Evolutionary conservation across 1,140 invertebrate genomes (phyloP), one percentile per base, ranked within the genome.

Genomic region (Streblospio benedicti): DNA sequence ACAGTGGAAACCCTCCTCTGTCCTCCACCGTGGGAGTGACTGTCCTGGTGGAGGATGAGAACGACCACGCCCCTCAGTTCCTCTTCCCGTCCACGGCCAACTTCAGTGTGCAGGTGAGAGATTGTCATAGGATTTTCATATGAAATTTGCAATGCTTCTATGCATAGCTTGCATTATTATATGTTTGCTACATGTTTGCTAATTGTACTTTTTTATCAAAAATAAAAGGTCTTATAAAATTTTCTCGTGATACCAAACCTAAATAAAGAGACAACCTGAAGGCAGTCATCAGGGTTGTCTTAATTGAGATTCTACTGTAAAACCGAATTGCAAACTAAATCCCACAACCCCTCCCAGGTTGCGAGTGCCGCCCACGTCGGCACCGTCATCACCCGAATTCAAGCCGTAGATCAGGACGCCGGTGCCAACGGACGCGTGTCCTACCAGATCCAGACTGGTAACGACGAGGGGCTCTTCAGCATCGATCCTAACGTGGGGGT

Each of bases 21-120:
- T 83, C 4, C 74, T n/a, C 38, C 0, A 58, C 54, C 6, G 60
- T 38, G 14, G 57, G 20, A 2, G 55, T 62, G 30, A 68, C 64
- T 16, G 65, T 76, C 2, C 62, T 66, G 65, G 67, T 77, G 3
- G 67, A 70, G 88, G 93, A 97, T 74, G 80, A 93, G 25, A 97
- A 97, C 75, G 94, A 97, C 79, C 95, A 97, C 74, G 83, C 87
- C 0, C 93, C 94, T 0, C 78, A 91, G 35, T 96, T 97, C 65
- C 67, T 67, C 14, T 64, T 64, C 25, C 65, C 59, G 6, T 65
- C 47, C 0, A 2, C 35, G 1, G 30, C 18, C 4, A 63, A 63
- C 50, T 18, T 25, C 9, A 54, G 50, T 28, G 56, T 58, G n/a
- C n/a, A 27, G 27, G 9, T 58, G n/a, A n/a, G n/a, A n/a, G n/a